Conservation (phyloP, 2,888 invertebrate species). For the Masnerella sp. region DNA sequence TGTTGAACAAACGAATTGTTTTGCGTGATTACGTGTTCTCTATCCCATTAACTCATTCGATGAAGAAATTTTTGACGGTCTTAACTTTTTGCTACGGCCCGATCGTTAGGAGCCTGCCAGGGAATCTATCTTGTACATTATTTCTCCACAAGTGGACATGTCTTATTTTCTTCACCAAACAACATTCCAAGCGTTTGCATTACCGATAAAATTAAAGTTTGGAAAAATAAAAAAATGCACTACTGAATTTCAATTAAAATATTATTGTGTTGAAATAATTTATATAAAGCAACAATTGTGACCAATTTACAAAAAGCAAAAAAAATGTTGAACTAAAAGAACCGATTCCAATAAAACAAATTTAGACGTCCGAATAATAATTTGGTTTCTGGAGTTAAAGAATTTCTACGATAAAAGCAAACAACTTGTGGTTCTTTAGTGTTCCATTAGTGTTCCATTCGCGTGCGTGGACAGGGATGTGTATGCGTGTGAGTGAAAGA, state of each 20-base stretch:
- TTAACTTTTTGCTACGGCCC: not conserved
- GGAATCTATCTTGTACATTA: slow-evolving; percentile 51
- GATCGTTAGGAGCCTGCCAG: slow-evolving; percentile 40
- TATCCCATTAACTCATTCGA: slow-evolving; percentile 33
- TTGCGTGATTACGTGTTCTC: slow-evolving; percentile 28
- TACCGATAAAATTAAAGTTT: slow-evolving; percentile 12
- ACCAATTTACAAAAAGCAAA: too few species aligned
- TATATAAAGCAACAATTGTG: too few species aligned
- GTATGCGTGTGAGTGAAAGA: slow-evolving; percentile 54
- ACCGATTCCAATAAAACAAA: too few species aligned
- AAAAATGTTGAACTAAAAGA: too few species aligned
- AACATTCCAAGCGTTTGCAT: slow-evolving; percentile 39
- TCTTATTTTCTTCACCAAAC: slow-evolving; percentile 42
- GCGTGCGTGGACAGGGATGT: slow-evolving; percentile 52
- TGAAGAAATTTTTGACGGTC: slow-evolving; percentile 31
- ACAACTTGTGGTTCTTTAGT: slow-evolving; percentile 15
- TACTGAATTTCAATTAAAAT: too few species aligned
- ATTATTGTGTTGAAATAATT: too few species aligned
- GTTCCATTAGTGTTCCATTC: slow-evolving; percentile 52
- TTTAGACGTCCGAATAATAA: too few species aligned
- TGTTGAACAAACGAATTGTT: slow-evolving; percentile 28
- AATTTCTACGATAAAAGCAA: slow-evolving; percentile 19
- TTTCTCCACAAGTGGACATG: slow-evolving; percentile 13
- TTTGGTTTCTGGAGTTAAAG: too few species aligned
- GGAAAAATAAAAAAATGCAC: too few species aligned